Evolutionary conservation across 2,888 invertebrate species (phyloP).

Genomic region (Drosophila borborema): DNA sequence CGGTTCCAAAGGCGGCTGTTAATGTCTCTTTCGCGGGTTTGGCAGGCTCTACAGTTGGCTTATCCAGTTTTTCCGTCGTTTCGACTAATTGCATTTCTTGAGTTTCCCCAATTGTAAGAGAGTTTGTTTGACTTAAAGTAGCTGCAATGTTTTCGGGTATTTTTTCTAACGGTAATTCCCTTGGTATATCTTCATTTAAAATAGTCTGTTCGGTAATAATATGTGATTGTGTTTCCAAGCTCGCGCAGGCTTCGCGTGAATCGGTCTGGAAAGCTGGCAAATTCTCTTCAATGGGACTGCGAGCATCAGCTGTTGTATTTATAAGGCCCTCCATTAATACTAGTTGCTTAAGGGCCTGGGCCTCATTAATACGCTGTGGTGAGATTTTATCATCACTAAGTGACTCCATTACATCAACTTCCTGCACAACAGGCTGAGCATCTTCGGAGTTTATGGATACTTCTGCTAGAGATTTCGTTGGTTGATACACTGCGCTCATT

Average conservation of each 20-base stretch:
- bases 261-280: slow-evolving; percentile 81
- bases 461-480: slow-evolving; percentile 81
- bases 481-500: slow-evolving; percentile 85
- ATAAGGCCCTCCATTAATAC: slow-evolving; percentile 87
- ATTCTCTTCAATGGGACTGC: slow-evolving; percentile 88
- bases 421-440: slow-evolving; percentile 78
- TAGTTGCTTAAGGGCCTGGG: slow-evolving; percentile 83
- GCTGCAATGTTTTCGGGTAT: slow-evolving; percentile 42
- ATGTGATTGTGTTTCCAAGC: slow-evolving; percentile 88
- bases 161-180: slow-evolving; percentile 16
- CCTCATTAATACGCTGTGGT: slow-evolving; percentile 25
- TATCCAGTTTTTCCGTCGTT: slow-evolving; percentile 26
- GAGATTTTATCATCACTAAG: slow-evolving; percentile 32
- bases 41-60: slow-evolving; percentile 87
- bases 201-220: slow-evolving; percentile 86
- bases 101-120: slow-evolving; percentile 58
- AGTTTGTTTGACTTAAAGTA: slow-evolving; percentile 27
- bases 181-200: slow-evolving; percentile 49
- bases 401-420: slow-evolving; percentile 60
- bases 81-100: slow-evolving; percentile 51
- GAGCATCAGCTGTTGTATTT: slow-evolving; percentile 88
- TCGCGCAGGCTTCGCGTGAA: slow-evolving; percentile 87
- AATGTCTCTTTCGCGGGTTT: slow-evolving; percentile 83
- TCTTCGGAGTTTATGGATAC: slow-evolving; percentile 80
- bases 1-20: slow-evolving; percentile 87